Evolutionary conservation across 2,797 vertebrate species (phyloP), one percentile per base, ranked within the genome.

Genomic region (Parauchenoglanis ngamensis): DNA sequence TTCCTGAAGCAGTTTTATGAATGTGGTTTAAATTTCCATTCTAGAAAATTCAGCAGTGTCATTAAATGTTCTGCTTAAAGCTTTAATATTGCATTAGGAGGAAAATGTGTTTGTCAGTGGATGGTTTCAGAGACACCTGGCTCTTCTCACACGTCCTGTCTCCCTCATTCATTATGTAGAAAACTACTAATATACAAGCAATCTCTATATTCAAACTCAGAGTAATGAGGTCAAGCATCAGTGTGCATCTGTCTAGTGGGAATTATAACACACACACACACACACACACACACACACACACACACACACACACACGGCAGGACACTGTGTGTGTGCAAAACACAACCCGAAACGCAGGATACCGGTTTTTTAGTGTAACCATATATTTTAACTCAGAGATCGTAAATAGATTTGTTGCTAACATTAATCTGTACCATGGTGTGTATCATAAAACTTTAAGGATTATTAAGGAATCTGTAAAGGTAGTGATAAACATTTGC

Each of bases 31-130:
- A 11, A 40, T 44, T 35, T 79, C 57, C 70, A 54, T 76, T 52
- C 23, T 23, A 61, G 40, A 52, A 83, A 63, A 65, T 54, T 54
- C 28, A 25, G 12, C n/a, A 6, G 78, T 31, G 67, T 44, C n/a
- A 7, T 59, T 54, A 40, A 46, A 67, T 52, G 46, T 67, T 46
- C 46, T 57, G 59, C 72, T 44, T 13, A 68, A 31, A 12, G 63
- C 54, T 80, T 92, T 80, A 90, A 91, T 91, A 91, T 90, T 90
- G 90, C 57, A 92, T 87, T 28, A 88, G 85, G 35, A 56, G 46
- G 63, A 85, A 86, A 83, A 75, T 84, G 44, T 63, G 79, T 12
- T 78, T 87, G 86, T 54, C 46, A 7, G 49, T 0, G 13, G 76
- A 56, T 1, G 85, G 89, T 85, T 68, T 46, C 19, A 76, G 73